phyloP scores from a whole-genome alignment of 2,797 vertebrate species.

The Enteromius mattozi region DNA sequence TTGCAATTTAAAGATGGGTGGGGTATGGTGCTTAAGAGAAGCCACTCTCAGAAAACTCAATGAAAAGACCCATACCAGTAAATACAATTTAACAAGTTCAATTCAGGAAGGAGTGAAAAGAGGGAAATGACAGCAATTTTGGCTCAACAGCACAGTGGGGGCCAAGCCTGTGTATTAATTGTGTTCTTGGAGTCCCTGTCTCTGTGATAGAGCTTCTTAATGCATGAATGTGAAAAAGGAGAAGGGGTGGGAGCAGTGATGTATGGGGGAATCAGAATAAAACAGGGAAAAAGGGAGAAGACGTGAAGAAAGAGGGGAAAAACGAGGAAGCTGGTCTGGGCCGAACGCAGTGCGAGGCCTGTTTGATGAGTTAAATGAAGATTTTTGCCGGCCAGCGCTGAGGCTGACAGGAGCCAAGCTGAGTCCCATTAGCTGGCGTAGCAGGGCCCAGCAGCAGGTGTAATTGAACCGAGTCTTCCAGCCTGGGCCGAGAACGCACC shows the following conservation, averaged over 20 bases:
- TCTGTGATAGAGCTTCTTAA: conserved; percentile 48
- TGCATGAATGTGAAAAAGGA: conserved; percentile 42
- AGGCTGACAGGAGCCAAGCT: conserved; percentile 83
- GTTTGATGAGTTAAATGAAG: conserved; percentile 77
- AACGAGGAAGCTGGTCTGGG: conserved; percentile 24
- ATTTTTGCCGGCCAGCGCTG: conserved; percentile 75
- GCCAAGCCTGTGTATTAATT: conserved; percentile 52
- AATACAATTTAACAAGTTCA: conserved; percentile 55
- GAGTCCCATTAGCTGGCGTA: conserved; percentile 84
- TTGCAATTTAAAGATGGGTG: conserved; percentile 28
- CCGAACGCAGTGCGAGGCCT: conserved; percentile 37
- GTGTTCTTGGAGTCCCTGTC: conserved; percentile 50
- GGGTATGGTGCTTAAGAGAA: conserved; percentile 42
- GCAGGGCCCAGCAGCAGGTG: conserved; percentile 83
- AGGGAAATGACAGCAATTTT: conserved; percentile 48
- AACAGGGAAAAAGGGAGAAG: conserved; percentile 15
- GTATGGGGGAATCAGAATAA: conserved; percentile 39
- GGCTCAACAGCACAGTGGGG: conserved; percentile 50
- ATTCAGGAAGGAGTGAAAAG: conserved; percentile 45
- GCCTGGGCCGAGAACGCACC: conserved; percentile 52
- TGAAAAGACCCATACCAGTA: conserved; percentile 49
- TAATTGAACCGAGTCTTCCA: conserved; percentile 83
- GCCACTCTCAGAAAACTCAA: conserved; percentile 49
- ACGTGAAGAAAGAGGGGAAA: neutral
- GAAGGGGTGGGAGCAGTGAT: conserved; percentile 25